Evolutionary conservation across 1,140 invertebrate species (phyloP).

Genomic region (Zaprionus gabonicus): DNA sequence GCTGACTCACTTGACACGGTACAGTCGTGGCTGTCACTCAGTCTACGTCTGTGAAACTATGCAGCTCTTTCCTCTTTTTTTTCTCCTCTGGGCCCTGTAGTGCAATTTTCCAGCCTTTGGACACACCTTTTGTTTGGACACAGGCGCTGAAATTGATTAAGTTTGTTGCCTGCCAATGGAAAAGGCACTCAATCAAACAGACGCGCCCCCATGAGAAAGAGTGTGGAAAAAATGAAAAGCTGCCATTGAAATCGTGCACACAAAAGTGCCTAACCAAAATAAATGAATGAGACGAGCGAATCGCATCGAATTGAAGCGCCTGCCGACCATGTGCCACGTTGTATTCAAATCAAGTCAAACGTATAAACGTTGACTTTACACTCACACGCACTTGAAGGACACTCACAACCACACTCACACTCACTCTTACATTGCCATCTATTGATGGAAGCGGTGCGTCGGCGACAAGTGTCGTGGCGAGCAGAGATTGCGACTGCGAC

Average conservation of each 20-base stretch:
- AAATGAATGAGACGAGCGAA: slow-evolving; percentile 49
- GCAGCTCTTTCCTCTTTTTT: neutral
- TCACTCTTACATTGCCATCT: slow-evolving; percentile 20
- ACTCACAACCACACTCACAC: slow-evolving; percentile 14
- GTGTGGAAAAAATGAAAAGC: slow-evolving; percentile 12
- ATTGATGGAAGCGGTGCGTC: slow-evolving; percentile 9
- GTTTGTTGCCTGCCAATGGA: slow-evolving; percentile 77
- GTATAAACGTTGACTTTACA: slow-evolving; percentile 75
- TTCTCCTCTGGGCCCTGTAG: neutral
- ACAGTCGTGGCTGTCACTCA: slow-evolving; percentile 34
- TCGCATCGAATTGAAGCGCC: slow-evolving; percentile 16
- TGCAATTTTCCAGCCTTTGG: slow-evolving; percentile 76
- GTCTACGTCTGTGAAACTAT: slow-evolving; percentile 41
- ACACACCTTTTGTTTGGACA: slow-evolving; percentile 77
- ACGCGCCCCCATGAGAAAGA: neutral
- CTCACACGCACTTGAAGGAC: slow-evolving; percentile 47
- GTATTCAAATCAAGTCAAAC: slow-evolving; percentile 60
- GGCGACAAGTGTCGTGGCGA: slow-evolving; percentile 36
- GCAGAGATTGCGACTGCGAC: slow-evolving; percentile 25
- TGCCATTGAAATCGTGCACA: slow-evolving; percentile 27
- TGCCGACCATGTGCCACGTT: slow-evolving; percentile 11
- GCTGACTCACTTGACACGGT: slow-evolving; percentile 47
- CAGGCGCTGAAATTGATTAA: slow-evolving; percentile 78
- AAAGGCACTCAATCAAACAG: slow-evolving; percentile 75
- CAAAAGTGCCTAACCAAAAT: slow-evolving; percentile 39